Percentiles rank a stretch among this genome's conserved stretches.
Conservation (phyloP, 2,888 invertebrate genomes). For the Hetaerina titia region DNA sequence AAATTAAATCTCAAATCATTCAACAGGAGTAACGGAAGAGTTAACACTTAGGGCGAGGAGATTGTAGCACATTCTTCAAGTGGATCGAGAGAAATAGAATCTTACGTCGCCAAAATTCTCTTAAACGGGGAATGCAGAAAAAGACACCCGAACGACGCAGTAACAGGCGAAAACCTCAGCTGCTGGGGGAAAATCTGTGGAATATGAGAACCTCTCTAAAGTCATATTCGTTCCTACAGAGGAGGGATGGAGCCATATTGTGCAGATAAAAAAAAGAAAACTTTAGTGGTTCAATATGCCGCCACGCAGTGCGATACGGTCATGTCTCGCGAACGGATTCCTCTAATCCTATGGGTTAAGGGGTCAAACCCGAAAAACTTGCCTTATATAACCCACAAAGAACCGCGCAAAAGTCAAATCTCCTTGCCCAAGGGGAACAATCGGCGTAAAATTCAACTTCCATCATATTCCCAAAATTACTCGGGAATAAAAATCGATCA, state of each 20-base stretch:
- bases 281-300: background rate
- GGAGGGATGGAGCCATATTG: background rate
- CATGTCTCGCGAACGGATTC: background rate
- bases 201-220: background rate
- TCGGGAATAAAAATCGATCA: background rate
- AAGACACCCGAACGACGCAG: background rate
- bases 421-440: background rate
- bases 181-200: background rate
- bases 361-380: background rate
- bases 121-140: no score
- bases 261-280: background rate
- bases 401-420: background rate
- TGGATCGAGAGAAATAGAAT: no score
- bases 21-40: no score
- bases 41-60: no score
- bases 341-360: background rate
- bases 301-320: background rate
- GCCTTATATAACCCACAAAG: background rate
- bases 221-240: background rate
- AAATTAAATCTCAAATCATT: no score
- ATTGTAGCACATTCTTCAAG: no score
- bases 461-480: constrained; percentile 6
- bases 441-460: background rate
- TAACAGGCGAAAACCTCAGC: background rate
- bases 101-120: no score